phyloP scores from a whole-genome alignment of 1,140 invertebrate genomes.

The Ips nitidus region DNA sequence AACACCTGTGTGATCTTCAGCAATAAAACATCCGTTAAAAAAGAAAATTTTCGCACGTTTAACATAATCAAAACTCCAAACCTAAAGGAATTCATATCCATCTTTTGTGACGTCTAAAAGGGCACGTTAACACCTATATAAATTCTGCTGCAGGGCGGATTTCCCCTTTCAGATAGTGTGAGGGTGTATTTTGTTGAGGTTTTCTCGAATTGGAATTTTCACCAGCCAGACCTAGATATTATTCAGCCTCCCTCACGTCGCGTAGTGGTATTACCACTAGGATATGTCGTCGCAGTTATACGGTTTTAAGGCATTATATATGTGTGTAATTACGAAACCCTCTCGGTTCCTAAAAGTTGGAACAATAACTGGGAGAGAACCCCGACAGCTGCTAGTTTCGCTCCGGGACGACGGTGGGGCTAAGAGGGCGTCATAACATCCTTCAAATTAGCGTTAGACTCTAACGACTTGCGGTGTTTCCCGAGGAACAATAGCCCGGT shows the following conservation, averaged over 20 bases:
- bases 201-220: slow-evolving; percentile 10
- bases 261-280: neutral
- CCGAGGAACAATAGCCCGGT: slow-evolving; percentile 17
- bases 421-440: slow-evolving; percentile 14
- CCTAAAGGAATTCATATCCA: slow-evolving; percentile 7
- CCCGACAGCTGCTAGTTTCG: neutral
- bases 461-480: slow-evolving; percentile 26
- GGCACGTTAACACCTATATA: slow-evolving; percentile 22
- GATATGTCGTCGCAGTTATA: neutral
- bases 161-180: neutral
- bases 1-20: too few species aligned
- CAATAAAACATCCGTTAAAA: too few species aligned
- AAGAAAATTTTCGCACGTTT: neutral
- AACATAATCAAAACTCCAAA: neutral
- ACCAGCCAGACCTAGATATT: neutral
- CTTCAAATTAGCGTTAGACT: slow-evolving; percentile 22
- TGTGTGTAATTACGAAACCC: slow-evolving; percentile 11
- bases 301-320: neutral
- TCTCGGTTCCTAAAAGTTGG: slow-evolving; percentile 6
- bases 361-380: slow-evolving; percentile 11
- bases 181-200: slow-evolving; percentile 7
- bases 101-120: slow-evolving; percentile 9
- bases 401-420: too few species aligned
- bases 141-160: slow-evolving; percentile 14
- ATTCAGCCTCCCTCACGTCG: neutral